Evolutionary conservation across 1,140 invertebrate genomes (phyloP).

Genomic region (Pomacea maculata): DNA sequence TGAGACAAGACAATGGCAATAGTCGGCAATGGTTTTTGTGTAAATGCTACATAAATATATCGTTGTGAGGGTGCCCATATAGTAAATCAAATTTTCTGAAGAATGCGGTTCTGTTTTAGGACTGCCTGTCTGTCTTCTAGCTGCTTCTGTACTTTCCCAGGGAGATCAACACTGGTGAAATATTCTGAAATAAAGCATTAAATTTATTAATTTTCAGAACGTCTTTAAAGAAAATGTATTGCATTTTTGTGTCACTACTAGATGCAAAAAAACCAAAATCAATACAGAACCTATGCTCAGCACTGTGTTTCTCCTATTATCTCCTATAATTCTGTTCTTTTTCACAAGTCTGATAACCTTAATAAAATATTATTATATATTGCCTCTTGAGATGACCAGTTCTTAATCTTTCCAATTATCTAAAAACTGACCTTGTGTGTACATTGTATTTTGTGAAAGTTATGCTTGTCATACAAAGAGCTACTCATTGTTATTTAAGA

Average conservation of each 20-base stretch:
- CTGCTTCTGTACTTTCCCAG: conserved; percentile 49
- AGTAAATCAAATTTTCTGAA: conserved; percentile 48
- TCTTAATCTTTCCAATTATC: background rate
- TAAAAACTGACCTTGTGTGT: background rate
- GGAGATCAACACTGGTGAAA: conserved; percentile 56
- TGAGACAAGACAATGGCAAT: background rate
- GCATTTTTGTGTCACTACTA: background rate
- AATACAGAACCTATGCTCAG: background rate
- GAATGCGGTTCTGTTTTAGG: conserved; percentile 55
- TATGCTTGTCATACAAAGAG: background rate
- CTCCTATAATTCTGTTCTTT: background rate
- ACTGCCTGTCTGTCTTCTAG: conserved; percentile 49
- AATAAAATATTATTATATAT: too few species aligned
- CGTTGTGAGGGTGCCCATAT: background rate
- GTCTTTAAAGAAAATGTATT: background rate
- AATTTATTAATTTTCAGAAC: background rate
- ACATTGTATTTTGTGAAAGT: background rate
- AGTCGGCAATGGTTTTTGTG: background rate
- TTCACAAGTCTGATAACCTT: background rate
- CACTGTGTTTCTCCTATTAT: background rate
- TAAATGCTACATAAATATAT: background rate
- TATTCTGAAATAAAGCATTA: conserved; percentile 47
- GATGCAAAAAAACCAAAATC: conserved; percentile 1
- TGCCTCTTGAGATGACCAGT: too few species aligned
- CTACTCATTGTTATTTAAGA: background rate